These are phyloP conservation scores for Sula dactylatra DNA, from an alignment of 2,113 vertebrate genomes.

Conservation along the genomic window DNA sequence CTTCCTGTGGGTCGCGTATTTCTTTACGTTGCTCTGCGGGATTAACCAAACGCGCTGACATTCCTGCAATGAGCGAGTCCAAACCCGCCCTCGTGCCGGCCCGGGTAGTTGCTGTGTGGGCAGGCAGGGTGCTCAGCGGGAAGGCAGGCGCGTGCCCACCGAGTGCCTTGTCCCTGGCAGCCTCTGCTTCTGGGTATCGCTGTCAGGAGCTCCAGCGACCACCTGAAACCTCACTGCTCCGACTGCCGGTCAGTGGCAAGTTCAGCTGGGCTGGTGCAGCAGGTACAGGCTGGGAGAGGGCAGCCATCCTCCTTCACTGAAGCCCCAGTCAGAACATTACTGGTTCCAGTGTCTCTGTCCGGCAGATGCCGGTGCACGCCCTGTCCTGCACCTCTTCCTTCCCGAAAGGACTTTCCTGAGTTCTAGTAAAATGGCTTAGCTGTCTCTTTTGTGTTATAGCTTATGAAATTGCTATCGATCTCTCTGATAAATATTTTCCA, in stretches of 20 bases:
- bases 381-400: background rate
- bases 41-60: rapidly evolving
- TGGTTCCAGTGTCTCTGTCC: background rate
- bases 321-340: background rate
- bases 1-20: background rate
- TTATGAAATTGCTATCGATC: background rate
- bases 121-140: background rate
- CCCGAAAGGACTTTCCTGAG: background rate
- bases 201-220: background rate
- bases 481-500: background rate
- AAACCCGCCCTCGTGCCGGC: rapidly evolving
- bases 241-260: no score
- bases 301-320: background rate
- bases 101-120: rapidly evolving
- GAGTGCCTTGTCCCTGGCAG: background rate
- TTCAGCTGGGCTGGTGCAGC: background rate
- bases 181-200: background rate
- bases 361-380: background rate
- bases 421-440: background rate
- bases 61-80: background rate
- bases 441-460: background rate
- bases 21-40: background rate
- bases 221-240: background rate
- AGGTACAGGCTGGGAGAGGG: background rate
- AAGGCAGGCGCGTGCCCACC: rapidly evolving